These are phyloP conservation scores for Melitaea cinxia DNA, from an alignment of 1,140 invertebrate species.

Conservation along the genomic window DNA sequence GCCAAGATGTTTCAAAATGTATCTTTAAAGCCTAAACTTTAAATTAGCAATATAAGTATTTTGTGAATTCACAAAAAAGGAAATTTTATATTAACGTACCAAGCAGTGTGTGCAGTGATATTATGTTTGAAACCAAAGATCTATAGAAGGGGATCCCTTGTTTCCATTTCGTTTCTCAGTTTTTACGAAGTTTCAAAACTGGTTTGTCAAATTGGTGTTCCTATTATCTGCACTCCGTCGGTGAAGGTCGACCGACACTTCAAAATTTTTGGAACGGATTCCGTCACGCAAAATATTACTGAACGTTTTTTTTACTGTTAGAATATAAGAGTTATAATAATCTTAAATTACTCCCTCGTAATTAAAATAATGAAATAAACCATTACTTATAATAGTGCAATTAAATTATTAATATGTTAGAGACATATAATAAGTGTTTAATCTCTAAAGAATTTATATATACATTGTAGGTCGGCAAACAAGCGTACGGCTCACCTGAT, in stretches of 20 bases:
- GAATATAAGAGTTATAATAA: neutral
- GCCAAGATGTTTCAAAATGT: too few species aligned
- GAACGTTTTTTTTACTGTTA: constrained; percentile 11
- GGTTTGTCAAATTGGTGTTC: constrained; percentile 75
- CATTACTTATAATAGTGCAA: neutral
- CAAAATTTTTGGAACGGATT: constrained; percentile 72
- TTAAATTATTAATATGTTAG: too few species aligned
- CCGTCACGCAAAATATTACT: constrained; percentile 75
- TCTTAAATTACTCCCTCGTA: neutral
- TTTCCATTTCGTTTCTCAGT: constrained; percentile 57
- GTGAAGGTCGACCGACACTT: constrained; percentile 72
- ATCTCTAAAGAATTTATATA: too few species aligned
- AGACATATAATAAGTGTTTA: too few species aligned
- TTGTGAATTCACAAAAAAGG: too few species aligned
- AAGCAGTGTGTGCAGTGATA: constrained; percentile 10
- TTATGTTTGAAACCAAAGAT: constrained; percentile 54
- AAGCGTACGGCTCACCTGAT: too few species aligned
- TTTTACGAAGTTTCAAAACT: constrained; percentile 62
- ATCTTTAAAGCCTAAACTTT: too few species aligned
- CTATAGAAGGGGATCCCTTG: constrained; percentile 51
- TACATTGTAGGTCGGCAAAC: too few species aligned
- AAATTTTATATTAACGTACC: too few species aligned
- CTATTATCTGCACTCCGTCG: constrained; percentile 70
- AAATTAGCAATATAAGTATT: too few species aligned
- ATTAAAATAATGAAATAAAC: neutral